Percentiles rank a stretch among this genome's conserved stretches.
Conservation (phyloP, 2,797 vertebrate genomes). For the Mus caroli region DNA sequence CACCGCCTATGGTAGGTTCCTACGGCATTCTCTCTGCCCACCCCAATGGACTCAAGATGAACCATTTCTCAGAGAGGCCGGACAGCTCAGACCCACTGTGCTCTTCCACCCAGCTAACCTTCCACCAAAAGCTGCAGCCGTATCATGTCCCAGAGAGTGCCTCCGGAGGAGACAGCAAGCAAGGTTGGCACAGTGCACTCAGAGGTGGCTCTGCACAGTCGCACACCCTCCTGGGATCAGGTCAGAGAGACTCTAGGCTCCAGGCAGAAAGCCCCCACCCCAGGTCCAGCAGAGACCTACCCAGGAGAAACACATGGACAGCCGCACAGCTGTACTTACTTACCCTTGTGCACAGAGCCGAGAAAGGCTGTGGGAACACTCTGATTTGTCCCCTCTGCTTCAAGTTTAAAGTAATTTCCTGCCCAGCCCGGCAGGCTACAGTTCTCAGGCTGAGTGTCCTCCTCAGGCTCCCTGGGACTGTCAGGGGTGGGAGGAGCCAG, state of each 20-base stretch:
- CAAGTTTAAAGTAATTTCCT: slow-evolving; percentile 82
- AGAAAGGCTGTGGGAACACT: background rate
- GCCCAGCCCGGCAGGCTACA: slow-evolving; percentile 40
- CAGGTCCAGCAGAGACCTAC: background rate
- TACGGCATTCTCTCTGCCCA: background rate
- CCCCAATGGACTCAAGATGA: background rate
- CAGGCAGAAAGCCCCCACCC: background rate
- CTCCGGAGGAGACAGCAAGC: background rate
- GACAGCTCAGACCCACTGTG: background rate
- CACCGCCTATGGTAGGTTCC: background rate
- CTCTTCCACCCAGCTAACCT: background rate
- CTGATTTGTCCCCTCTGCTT: slow-evolving; percentile 70
- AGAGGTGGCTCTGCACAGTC: background rate
- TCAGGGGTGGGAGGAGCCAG: slow-evolving; percentile 86
- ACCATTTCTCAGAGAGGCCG: background rate
- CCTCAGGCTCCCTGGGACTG: slow-evolving; percentile 78
- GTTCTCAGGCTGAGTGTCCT: slow-evolving; percentile 64
- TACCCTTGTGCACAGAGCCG: slow-evolving; percentile 75
- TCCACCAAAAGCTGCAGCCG: background rate
- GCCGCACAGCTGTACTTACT: slow-evolving; percentile 83
- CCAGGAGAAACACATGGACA: background rate
- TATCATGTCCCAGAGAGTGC: background rate
- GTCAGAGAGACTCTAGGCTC: background rate
- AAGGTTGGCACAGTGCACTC: background rate
- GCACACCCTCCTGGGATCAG: background rate